These are phyloP conservation scores for Sialia sialis DNA, from an alignment of 2,113 vertebrate species.

Conservation along the genomic window DNA sequence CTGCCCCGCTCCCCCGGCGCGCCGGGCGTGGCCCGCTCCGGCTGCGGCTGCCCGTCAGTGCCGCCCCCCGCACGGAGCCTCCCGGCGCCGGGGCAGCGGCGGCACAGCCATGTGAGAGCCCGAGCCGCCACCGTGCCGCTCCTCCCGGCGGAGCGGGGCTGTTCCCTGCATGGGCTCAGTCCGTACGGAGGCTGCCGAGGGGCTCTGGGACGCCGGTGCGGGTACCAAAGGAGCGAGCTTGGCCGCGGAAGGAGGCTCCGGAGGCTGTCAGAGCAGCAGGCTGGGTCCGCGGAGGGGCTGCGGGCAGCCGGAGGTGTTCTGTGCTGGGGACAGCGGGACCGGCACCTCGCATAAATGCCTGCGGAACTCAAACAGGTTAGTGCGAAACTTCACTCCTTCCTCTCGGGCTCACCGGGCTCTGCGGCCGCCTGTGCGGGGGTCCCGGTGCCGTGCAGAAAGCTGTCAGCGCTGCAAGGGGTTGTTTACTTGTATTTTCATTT, in stretches of 20 bases:
- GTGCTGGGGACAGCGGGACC: background rate
- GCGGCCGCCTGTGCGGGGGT: background rate
- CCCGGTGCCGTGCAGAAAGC: background rate
- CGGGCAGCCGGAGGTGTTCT: background rate
- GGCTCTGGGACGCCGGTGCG: background rate
- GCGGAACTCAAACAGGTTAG: conserved; percentile 88
- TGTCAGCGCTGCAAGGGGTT: background rate
- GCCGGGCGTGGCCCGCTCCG: conserved; percentile 56
- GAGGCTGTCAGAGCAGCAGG: background rate
- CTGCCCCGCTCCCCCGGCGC: background rate
- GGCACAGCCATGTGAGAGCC: background rate
- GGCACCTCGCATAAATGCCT: conserved; percentile 72
- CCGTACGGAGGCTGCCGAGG: background rate
- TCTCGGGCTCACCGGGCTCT: background rate
- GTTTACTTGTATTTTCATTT: background rate
- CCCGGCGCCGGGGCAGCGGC: background rate
- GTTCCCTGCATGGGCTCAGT: background rate
- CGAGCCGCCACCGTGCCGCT: background rate
- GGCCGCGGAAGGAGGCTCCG: background rate
- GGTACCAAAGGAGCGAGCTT: background rate
- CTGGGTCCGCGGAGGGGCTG: background rate
- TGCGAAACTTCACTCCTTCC: background rate
- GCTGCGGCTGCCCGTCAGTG: conserved; percentile 64
- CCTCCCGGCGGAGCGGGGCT: background rate
- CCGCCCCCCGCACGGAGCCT: conserved; percentile 2